These are phyloP conservation scores for Microtus montanus DNA, from an alignment of 2,113 vertebrate genomes.

Conservation along the genomic window DNA sequence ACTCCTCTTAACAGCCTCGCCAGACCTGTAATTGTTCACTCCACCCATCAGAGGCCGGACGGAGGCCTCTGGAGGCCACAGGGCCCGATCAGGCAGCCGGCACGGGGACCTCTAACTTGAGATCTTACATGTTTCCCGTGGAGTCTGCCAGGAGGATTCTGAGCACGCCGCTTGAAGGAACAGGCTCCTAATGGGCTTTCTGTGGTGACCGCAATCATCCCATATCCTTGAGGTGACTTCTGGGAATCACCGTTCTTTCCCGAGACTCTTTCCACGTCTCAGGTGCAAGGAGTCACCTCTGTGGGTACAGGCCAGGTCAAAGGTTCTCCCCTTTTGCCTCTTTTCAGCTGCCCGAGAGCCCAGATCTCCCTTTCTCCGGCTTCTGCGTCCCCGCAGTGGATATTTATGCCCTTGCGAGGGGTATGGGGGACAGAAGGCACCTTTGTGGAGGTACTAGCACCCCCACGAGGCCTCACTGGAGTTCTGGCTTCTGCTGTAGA, in stretches of 20 bases:
- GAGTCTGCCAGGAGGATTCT: neutral
- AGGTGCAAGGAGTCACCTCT: neutral
- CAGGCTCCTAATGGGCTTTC: neutral
- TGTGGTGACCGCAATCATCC: neutral
- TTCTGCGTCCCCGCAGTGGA: neutral
- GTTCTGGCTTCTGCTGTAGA: neutral
- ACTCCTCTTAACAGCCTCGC: neutral
- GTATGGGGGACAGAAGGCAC: rapidly evolving
- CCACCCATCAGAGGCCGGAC: neutral
- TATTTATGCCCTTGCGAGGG: neutral
- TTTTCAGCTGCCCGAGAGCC: neutral
- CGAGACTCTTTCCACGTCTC: neutral
- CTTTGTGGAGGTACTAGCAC: rapidly evolving
- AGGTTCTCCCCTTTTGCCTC: neutral
- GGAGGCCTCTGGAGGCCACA: neutral
- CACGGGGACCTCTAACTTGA: neutral
- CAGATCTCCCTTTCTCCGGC: neutral
- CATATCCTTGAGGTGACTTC: neutral
- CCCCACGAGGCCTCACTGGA: neutral
- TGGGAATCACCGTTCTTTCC: neutral
- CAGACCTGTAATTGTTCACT: neutral
- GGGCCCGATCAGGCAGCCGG: neutral
- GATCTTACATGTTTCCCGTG: neutral
- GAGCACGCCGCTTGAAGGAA: too few relatives aligned
- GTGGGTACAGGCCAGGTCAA: neutral